A percentile compares a stretch with the other conserved stretches of the same genome.
These are phyloP conservation scores for Anastrepha obliqua DNA, from an alignment of 1,140 invertebrate genomes.

Conservation along the genomic window DNA sequence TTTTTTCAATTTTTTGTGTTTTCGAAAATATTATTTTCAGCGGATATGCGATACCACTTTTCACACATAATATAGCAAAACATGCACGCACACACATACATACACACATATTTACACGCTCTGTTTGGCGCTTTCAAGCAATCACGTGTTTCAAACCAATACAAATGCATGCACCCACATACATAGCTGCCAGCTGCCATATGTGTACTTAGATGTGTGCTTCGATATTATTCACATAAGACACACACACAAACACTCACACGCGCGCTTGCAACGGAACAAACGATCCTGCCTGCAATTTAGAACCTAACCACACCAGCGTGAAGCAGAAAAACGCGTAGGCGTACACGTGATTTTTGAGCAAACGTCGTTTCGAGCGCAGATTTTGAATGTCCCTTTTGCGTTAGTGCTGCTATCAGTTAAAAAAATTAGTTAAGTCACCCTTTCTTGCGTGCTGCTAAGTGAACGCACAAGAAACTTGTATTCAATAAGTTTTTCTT, in stretches of 20 bases:
- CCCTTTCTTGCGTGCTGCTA: too few relatives aligned
- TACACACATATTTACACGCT: not conserved
- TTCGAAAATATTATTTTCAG: too few relatives aligned
- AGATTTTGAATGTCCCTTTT: too few relatives aligned
- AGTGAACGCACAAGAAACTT: too few relatives aligned
- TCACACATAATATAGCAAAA: not conserved
- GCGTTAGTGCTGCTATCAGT: too few relatives aligned
- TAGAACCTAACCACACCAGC: not conserved
- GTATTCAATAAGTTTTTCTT: too few relatives aligned
- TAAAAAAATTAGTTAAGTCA: too few relatives aligned
- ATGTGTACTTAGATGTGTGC: not conserved
- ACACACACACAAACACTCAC: not conserved
- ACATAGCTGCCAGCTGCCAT: not conserved
- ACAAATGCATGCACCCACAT: not conserved
- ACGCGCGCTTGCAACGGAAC: not conserved
- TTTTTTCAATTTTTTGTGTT: too few relatives aligned
- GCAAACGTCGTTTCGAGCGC: not conserved
- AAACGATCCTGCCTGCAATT: not conserved
- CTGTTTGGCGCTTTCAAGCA: not conserved
- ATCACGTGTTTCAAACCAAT: constrained; percentile 24
- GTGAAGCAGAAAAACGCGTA: not conserved
- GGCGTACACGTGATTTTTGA: constrained; percentile 31
- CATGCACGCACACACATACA: not conserved
- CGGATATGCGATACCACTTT: not conserved
- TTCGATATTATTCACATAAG: not conserved